These are phyloP conservation scores for Bicyclus anynana DNA, from an alignment of 1,140 invertebrate genomes.

Conservation along the genomic window DNA sequence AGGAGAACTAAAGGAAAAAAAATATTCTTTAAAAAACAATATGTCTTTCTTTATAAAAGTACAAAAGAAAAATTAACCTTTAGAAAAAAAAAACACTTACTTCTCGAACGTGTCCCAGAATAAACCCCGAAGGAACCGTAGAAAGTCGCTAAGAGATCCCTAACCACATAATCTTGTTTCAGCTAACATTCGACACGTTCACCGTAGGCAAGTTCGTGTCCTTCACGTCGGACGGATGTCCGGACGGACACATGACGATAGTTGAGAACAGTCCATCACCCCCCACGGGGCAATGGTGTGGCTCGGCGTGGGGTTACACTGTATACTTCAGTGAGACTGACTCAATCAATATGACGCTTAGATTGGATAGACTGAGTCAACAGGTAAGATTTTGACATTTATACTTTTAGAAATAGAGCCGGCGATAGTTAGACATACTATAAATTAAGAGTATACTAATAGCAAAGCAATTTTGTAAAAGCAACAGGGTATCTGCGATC, in stretches of 20 bases:
- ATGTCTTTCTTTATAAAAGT: too few species aligned
- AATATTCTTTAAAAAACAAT: too few species aligned
- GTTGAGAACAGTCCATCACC: slow-evolving; percentile 83
- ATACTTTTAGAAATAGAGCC: too few species aligned
- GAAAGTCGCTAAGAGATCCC: not conserved
- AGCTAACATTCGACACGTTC: slow-evolving; percentile 87
- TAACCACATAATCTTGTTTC: slow-evolving; percentile 36
- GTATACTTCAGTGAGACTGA: slow-evolving; percentile 90
- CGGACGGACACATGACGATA: slow-evolving; percentile 89
- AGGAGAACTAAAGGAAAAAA: too few species aligned
- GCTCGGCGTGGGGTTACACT: slow-evolving; percentile 89
- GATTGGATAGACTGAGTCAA: slow-evolving; percentile 83
- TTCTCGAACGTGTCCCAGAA: too few species aligned
- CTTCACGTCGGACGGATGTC: slow-evolving; percentile 87
- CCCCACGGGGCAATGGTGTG: slow-evolving; percentile 90
- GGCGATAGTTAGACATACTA: too few species aligned
- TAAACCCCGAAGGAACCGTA: not conserved
- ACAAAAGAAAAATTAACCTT: too few species aligned
- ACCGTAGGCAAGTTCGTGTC: slow-evolving; percentile 86
- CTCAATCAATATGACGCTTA: slow-evolving; percentile 86
- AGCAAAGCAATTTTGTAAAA: too few species aligned
- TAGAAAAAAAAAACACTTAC: too few species aligned
- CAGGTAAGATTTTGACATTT: slow-evolving; percentile 78
- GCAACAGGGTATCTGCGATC: too few species aligned
- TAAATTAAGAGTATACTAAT: too few species aligned